These are phyloP conservation scores for Micropoecilia bifurca DNA, from an alignment of 2,797 vertebrate genomes.

Conservation along the genomic window DNA sequence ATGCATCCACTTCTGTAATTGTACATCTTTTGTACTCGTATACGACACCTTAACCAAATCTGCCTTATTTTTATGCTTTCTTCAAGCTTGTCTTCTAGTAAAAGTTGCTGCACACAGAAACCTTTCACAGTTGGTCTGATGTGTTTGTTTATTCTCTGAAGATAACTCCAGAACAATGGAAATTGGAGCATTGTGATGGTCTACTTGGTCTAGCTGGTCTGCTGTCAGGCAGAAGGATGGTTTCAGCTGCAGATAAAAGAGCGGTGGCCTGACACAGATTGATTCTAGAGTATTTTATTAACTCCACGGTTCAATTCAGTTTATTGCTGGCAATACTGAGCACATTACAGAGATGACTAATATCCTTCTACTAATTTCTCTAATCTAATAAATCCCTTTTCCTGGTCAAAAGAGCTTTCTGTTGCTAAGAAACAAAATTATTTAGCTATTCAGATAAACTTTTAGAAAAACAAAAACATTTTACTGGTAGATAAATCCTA, in stretches of 20 bases:
- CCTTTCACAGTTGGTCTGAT: not conserved
- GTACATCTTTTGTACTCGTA: not conserved
- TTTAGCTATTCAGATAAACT: not conserved
- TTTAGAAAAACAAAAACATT: not conserved
- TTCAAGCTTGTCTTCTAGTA: not conserved
- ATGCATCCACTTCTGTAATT: not conserved
- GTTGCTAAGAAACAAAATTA: not conserved
- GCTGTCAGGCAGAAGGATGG: conserved; percentile 4
- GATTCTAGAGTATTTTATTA: not conserved
- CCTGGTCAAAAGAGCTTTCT: not conserved
- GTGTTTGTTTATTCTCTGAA: not conserved
- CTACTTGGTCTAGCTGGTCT: not conserved
- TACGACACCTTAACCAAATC: not conserved
- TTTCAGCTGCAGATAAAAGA: conserved; percentile 1
- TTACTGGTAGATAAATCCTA: not conserved
- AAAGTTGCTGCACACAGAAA: not conserved
- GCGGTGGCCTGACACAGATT: not conserved
- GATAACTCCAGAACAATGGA: not conserved
- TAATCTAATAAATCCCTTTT: not conserved
- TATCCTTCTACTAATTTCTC: not conserved
- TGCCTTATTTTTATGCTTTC: not conserved
- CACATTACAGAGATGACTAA: not conserved
- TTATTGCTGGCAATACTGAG: not conserved
- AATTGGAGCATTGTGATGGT: conserved; percentile 2
- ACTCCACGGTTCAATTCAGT: not conserved